These are phyloP conservation scores for Hypercompe scribonia DNA, from an alignment of 2,888 invertebrate species.

Conservation along the genomic window DNA sequence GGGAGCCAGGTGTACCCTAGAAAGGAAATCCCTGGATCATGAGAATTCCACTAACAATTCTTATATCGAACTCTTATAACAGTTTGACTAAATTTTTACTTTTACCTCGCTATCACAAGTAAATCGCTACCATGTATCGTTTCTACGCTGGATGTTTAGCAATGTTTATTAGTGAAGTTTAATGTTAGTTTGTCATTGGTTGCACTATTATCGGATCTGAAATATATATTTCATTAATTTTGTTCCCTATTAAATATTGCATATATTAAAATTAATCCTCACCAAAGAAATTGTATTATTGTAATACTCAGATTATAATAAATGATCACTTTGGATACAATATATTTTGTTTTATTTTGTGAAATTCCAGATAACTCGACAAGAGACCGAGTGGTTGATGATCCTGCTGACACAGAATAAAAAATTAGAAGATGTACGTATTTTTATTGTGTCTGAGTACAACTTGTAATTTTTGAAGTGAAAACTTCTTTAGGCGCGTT, in stretches of 20 bases:
- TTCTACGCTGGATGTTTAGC: background rate
- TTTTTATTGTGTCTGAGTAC: too few relatives aligned
- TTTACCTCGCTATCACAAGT: background rate
- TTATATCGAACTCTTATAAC: too few relatives aligned
- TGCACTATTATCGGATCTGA: slow-evolving; percentile 62
- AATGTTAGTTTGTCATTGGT: slow-evolving; percentile 35
- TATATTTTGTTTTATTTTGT: slow-evolving; percentile 54
- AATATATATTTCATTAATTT: slow-evolving; percentile 44
- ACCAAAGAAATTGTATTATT: slow-evolving; percentile 83
- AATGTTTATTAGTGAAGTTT: slow-evolving; percentile 6
- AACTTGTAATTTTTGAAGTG: too few relatives aligned
- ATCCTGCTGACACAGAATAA: too few relatives aligned
- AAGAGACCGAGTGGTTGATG: too few relatives aligned
- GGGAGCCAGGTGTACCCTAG: too few relatives aligned
- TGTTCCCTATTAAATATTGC: slow-evolving; percentile 48
- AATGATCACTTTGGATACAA: slow-evolving; percentile 75
- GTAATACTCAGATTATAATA: slow-evolving; percentile 81
- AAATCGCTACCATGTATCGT: background rate
- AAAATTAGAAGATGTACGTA: too few relatives aligned
- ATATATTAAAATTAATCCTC: slow-evolving; percentile 72
- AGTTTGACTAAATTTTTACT: background rate
- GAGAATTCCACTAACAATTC: background rate
- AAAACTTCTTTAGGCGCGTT: too few relatives aligned
- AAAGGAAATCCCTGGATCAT: too few relatives aligned
- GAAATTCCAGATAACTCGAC: background rate